These are phyloP conservation scores for Phaonia tiefii DNA, from an alignment of 2,888 invertebrate genomes.

Conservation along the genomic window DNA sequence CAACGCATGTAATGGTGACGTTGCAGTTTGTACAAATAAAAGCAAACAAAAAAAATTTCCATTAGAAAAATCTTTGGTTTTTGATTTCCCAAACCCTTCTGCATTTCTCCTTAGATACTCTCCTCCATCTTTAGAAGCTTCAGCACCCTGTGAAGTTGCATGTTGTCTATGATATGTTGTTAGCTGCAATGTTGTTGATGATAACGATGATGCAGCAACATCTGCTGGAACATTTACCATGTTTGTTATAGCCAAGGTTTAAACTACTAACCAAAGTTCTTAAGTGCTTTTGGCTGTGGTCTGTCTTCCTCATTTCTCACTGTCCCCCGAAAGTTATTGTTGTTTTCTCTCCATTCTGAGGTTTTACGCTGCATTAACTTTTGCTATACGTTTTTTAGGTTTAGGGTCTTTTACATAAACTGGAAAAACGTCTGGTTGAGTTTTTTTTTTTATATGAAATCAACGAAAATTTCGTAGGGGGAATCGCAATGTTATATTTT, in stretches of 20 bases:
- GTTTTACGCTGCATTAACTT: slow-evolving; percentile 50
- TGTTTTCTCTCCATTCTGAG: slow-evolving; percentile 40
- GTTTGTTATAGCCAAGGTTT: not conserved
- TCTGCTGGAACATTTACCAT: not conserved
- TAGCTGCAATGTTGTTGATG: not conserved
- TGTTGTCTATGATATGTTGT: slow-evolving; percentile 7
- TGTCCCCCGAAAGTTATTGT: not conserved
- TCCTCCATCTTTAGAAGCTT: too few relatives aligned
- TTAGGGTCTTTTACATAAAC: slow-evolving; percentile 9
- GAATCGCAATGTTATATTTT: too few relatives aligned
- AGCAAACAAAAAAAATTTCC: not conserved
- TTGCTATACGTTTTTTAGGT: slow-evolving; percentile 1
- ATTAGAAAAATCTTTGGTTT: slow-evolving; percentile 7
- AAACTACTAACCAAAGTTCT: slow-evolving; percentile 9
- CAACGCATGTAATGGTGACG: too few relatives aligned
- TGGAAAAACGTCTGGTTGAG: not conserved
- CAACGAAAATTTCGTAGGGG: too few relatives aligned
- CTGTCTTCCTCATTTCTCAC: too few relatives aligned
- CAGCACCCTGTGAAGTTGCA: slow-evolving; percentile 21
- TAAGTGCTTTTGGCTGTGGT: slow-evolving; percentile 28
- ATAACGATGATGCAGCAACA: slow-evolving; percentile 2
- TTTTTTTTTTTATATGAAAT: not conserved
- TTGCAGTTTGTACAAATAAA: too few relatives aligned
- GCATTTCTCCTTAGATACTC: too few relatives aligned
- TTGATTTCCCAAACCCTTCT: too few relatives aligned